Evolutionary conservation across 2,113 vertebrate species (phyloP).

Genomic region (Callipepla californica): DNA sequence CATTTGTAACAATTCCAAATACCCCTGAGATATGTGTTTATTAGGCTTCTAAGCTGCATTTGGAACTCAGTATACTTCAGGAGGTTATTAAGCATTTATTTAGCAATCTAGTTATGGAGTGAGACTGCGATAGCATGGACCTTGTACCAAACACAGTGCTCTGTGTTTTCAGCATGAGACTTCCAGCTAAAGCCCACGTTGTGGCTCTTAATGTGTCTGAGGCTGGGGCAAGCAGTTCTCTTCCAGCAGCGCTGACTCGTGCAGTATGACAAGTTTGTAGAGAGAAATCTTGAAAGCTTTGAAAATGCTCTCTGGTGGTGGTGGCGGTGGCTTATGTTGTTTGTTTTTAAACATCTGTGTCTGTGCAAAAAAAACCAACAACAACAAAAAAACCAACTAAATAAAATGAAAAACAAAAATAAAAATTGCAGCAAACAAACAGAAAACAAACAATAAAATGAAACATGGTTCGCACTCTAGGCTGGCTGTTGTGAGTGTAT

Average conservation of each 20-base stretch:
- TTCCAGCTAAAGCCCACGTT: neutral
- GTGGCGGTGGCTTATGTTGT: neutral
- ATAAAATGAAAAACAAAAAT: too few relatives aligned
- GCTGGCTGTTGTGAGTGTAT: neutral
- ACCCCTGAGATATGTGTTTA: neutral
- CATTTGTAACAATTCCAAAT: neutral
- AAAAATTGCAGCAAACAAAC: too few relatives aligned
- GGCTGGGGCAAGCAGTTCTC: neutral
- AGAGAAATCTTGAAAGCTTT: neutral
- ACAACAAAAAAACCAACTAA: too few relatives aligned
- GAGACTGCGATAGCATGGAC: neutral
- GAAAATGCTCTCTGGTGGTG: neutral
- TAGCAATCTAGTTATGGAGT: neutral
- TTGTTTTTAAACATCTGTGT: neutral
- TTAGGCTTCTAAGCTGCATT: neutral
- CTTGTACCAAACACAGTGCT: neutral
- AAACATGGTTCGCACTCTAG: rapidly evolving
- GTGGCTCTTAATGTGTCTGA: neutral
- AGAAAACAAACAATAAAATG: rapidly evolving
- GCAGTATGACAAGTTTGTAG: neutral
- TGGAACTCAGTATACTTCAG: neutral
- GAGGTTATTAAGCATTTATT: neutral
- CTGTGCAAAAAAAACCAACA: neutral
- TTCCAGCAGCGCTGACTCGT: neutral
- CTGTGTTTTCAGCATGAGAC: neutral